phyloP scores from a whole-genome alignment of 2,888 invertebrate species.

The Parnassius smintheus region DNA sequence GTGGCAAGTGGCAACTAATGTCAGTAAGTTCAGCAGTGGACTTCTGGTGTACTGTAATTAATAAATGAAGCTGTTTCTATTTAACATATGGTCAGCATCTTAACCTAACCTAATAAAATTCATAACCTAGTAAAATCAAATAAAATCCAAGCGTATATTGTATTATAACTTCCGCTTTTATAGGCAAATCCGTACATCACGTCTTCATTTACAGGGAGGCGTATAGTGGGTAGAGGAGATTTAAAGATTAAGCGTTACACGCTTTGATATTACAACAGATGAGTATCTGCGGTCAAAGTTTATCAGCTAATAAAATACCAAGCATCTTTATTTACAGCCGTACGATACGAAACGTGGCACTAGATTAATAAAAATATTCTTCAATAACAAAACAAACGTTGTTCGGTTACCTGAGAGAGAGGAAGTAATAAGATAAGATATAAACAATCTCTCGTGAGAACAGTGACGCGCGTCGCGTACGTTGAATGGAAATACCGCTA shows the following conservation, averaged over 20 bases:
- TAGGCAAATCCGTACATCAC: slow-evolving; percentile 7
- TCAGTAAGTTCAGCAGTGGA: too few species aligned
- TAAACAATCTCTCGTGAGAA: slow-evolving; percentile 45
- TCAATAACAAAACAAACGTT: slow-evolving; percentile 21
- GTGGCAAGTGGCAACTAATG: too few species aligned
- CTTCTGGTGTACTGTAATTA: too few species aligned
- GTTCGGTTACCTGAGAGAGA: slow-evolving; percentile 33
- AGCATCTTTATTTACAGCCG: slow-evolving; percentile 24
- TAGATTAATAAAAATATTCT: slow-evolving; percentile 17
- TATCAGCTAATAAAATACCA: slow-evolving; percentile 26
- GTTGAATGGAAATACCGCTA: slow-evolving; percentile 1
- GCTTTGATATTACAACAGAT: slow-evolving; percentile 24
- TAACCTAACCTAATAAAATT: not conserved
- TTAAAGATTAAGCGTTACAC: slow-evolving; percentile 26
- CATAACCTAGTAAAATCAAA: too few species aligned
- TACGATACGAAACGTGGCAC: slow-evolving; percentile 12
- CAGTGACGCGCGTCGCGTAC: slow-evolving; percentile 14
- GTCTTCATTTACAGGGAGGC: slow-evolving; percentile 7
- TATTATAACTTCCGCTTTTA: slow-evolving; percentile 12
- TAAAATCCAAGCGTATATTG: slow-evolving; percentile 19
- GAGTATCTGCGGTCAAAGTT: slow-evolving; percentile 24
- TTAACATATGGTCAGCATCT: too few species aligned
- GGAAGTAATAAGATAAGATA: slow-evolving; percentile 55
- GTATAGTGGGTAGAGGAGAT: slow-evolving; percentile 24
- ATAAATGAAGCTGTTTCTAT: too few species aligned